These are phyloP conservation scores for Seriola aureovittata DNA, from an alignment of 2,113 vertebrate species.

Conservation along the genomic window DNA sequence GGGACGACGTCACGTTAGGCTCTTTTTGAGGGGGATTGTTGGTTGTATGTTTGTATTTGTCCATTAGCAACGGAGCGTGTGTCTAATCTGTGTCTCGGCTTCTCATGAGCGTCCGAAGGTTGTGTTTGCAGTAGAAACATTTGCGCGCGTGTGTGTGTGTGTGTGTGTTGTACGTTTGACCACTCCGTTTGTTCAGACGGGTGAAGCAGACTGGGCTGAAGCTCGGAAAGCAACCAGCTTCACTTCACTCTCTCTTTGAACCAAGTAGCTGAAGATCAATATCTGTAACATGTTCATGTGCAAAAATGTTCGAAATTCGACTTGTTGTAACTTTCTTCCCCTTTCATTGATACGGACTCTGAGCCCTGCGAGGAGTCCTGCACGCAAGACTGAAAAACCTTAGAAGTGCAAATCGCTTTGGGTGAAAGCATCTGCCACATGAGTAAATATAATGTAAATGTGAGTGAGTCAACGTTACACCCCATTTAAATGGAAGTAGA, in stretches of 20 bases:
- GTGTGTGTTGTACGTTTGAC: conserved; percentile 34
- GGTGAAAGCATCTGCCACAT: too few species aligned
- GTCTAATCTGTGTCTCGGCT: conserved; percentile 8
- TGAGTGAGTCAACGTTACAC: too few species aligned
- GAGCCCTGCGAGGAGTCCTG: too few species aligned
- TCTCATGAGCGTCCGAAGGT: conserved; percentile 47
- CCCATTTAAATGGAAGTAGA: too few species aligned
- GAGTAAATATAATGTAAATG: too few species aligned
- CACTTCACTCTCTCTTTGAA: neutral
- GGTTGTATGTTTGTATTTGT: neutral
- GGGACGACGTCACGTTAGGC: neutral
- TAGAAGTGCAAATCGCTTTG: too few species aligned
- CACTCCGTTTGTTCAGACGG: conserved; percentile 50
- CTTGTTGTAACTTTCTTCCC: neutral
- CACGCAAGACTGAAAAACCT: too few species aligned
- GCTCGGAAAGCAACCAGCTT: neutral
- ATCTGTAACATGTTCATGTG: too few species aligned
- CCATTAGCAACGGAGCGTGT: neutral
- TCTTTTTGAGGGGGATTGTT: neutral
- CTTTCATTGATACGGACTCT: too few species aligned
- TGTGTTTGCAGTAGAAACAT: conserved; percentile 63
- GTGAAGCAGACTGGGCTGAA: conserved; percentile 30
- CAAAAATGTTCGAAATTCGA: too few species aligned
- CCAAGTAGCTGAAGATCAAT: neutral
- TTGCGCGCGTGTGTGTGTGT: conserved; percentile 20